Evolutionary conservation across 2,888 invertebrate genomes (phyloP), one percentile per base, ranked within the genome.

Genomic region (Aquatica leii): DNA sequence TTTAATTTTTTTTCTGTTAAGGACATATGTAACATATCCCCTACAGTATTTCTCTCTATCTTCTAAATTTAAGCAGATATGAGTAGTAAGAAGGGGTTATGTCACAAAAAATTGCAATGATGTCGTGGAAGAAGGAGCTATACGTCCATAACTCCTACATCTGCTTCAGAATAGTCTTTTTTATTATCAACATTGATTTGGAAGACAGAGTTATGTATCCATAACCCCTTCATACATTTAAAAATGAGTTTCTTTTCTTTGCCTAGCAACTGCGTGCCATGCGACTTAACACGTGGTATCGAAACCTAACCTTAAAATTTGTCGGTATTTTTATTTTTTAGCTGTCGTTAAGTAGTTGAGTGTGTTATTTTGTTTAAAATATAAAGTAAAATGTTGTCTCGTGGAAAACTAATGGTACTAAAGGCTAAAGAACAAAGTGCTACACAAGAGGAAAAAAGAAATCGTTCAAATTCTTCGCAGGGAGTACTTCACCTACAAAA

Each of bases 21-120:
- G 50, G 9, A 21, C 50, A 21, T 50, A 31, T 50, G 24, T 50
- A 24, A 50, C 24, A 12, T 31, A 21, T 49, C 24, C 50, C 31
- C 21, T 11, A 15, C n/a, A 34, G 31, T 11, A 34, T 5, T 51
- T 15, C 31, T 6, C 31, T 51, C 31, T 51, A 11, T 34, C 14
- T 11, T 11, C 15, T 9, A 35, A 14, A 34, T 35, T 34, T 31
- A 34, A 51, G 51, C 35, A 51, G 51, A 51, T 34, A 51, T 17
- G 31, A 50, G 34, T 51, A 17, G 51, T 51, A 51, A 43, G 51
- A 51, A 51, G 50, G 51, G 51, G 31, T 34, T 51, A 51, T 34
- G 51, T 34, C 2, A 34, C 34, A 50, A 18, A 12, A 51, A 51
- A 11, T 51, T 15, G 9, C 31, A 51, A 51, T 34, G n/a, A n/a